These are phyloP conservation scores for Circaetus cinerascens DNA, from an alignment of 2,113 vertebrate genomes.

Conservation along the genomic window DNA sequence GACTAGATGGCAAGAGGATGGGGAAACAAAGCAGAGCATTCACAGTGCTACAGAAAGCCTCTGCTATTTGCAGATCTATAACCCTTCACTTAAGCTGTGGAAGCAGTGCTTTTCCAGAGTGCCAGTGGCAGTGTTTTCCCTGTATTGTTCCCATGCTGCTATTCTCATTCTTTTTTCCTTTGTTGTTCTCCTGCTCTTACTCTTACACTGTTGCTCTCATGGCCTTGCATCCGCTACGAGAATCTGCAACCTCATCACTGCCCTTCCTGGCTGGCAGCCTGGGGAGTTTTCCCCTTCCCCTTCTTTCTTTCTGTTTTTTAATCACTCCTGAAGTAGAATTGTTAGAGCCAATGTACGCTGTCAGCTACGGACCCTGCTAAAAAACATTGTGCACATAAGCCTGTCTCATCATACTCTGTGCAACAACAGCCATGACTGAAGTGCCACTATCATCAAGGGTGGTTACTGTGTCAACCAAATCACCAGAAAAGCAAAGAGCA, in stretches of 20 bases:
- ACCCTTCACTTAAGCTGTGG: neutral
- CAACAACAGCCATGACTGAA: neutral
- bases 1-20: neutral
- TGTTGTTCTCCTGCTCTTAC: neutral
- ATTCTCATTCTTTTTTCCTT: neutral
- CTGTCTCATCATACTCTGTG: neutral
- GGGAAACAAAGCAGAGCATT: neutral
- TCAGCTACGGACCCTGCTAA: neutral
- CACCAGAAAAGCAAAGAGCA: neutral
- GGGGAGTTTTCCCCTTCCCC: neutral
- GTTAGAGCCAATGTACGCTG: neutral
- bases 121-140: neutral
- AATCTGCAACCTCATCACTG: neutral
- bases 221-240: neutral
- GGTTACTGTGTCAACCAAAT: neutral
- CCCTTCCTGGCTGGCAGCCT: neutral
- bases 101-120: neutral
- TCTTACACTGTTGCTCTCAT: neutral
- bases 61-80: neutral
- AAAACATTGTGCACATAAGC: neutral
- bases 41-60: neutral
- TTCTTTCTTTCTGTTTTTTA: neutral
- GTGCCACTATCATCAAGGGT: neutral
- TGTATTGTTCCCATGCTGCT: neutral
- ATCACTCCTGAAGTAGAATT: neutral